phyloP scores from a whole-genome alignment of 1,140 invertebrate genomes.

The Scaptodrosophila lebanonensis region DNA sequence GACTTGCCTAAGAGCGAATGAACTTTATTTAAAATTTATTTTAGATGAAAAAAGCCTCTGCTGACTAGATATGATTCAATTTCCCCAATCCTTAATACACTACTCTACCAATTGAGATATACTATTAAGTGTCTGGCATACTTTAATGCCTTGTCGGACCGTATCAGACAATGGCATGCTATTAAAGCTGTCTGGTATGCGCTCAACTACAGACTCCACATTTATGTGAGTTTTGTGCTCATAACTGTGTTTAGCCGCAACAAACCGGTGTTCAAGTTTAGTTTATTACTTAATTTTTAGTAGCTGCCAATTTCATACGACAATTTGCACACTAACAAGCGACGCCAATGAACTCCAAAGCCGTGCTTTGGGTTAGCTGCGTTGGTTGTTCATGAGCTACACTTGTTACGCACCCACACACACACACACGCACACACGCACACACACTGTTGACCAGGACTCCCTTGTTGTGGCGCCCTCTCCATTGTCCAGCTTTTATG shows the following conservation, averaged over 20 bases:
- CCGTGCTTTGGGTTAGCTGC: conserved; percentile 5
- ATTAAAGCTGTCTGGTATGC: conserved; percentile 28
- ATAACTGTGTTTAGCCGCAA: too few relatives aligned
- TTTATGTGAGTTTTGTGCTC: too few relatives aligned
- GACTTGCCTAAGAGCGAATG: too few relatives aligned
- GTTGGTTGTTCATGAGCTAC: conserved; percentile 19
- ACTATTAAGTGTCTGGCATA: too few relatives aligned
- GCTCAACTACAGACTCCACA: too few relatives aligned
- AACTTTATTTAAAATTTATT: too few relatives aligned
- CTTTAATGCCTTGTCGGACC: conserved; percentile 24
- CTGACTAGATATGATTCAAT: too few relatives aligned
- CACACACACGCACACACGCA: conserved; percentile 23
- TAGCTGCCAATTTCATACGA: conserved; percentile 69
- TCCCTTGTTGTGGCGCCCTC: too few relatives aligned
- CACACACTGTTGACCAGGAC: too few relatives aligned
- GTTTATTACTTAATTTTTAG: conserved; percentile 73
- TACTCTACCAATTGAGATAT: too few relatives aligned
- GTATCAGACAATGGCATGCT: conserved; percentile 22
- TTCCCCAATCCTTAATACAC: too few relatives aligned
- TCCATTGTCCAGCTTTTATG: conserved; percentile 70
- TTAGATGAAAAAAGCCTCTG: too few relatives aligned
- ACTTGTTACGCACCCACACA: conserved; percentile 60
- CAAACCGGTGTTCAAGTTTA: conserved; percentile 52
- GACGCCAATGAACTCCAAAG: conserved; percentile 19
- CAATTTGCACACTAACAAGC: conserved; percentile 42